Evolutionary conservation across 2,797 vertebrate genomes (phyloP).

Genomic region (Tapera naevia): DNA sequence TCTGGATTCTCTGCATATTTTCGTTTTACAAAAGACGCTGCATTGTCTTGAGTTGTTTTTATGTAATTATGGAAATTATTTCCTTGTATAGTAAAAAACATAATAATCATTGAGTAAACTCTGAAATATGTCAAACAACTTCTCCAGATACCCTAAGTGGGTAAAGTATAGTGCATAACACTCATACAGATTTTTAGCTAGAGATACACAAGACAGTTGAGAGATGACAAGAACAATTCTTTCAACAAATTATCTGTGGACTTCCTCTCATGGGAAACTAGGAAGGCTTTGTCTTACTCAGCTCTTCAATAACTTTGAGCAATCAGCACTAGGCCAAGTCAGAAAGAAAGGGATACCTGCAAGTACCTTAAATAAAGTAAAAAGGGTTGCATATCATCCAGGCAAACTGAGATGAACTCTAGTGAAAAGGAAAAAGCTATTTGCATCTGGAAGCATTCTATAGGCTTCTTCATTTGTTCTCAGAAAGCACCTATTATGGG

Average conservation of each 20-base stretch:
- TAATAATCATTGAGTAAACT: neutral
- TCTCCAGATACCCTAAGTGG: neutral
- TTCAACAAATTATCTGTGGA: neutral
- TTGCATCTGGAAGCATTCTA: neutral
- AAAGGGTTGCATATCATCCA: neutral
- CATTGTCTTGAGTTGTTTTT: constrained; percentile 39
- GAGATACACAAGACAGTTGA: neutral
- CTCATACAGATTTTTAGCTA: neutral
- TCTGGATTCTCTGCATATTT: constrained; percentile 66
- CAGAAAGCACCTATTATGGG: constrained; percentile 16
- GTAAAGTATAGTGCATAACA: neutral
- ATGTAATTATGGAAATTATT: neutral
- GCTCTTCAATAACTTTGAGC: constrained; percentile 20
- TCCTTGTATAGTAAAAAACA: neutral
- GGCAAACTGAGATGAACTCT: constrained; percentile 24
- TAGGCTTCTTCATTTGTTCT: constrained; percentile 3
- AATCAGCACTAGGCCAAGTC: neutral
- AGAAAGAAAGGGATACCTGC: constrained; percentile 43
- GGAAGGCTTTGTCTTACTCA: constrained; percentile 32
- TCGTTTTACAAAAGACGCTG: constrained; percentile 46
- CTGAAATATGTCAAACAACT: neutral
- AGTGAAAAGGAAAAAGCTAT: neutral
- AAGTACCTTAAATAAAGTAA: neutral
- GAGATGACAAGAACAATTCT: neutral
- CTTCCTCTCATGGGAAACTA: constrained; percentile 6